Evolutionary conservation across 2,113 vertebrate genomes (phyloP), one percentile per base, ranked within the genome.

Genomic region (Hippopotamus amphibius): DNA sequence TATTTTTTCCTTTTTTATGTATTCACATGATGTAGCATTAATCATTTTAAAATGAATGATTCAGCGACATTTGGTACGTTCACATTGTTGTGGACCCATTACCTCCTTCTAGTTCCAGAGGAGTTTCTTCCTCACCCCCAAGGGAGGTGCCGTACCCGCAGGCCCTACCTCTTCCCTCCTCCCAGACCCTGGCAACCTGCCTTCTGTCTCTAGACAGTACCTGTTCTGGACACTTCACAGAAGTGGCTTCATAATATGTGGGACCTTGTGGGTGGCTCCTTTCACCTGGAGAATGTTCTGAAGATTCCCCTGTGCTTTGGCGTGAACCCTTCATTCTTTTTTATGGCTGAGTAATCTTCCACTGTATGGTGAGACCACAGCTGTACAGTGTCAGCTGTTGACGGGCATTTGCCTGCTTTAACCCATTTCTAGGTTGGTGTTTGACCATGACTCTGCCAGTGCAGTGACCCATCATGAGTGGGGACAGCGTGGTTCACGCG

Each of bases 401-500:
- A 15, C 5, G 46, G 53, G 11, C 14, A 21, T 12, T 1, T 48
- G 72, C 72, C 48, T 17, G 16, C 74, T 19, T 16, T 0, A 2
- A 30, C 74, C 72, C 74, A 12, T 11, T 28, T 77, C 74, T 33
- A 8, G 50, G 9, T 4, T 22, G 9, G 0, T 30, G 57, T 16
- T 37, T 14, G 4, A 5, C 59, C 4, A 1, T 2, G 46, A 24
- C 33, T 22, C 15, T 37, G 84, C 22, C 16, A 1, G 17, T 1
- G 26, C 6, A 4, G 46, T 8, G 21, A 43, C 14, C 28, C n/a
- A 2, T 3, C 6, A 0, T 7, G 14, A 0, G 3, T 1, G 37
- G 17, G 3, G 7, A 6, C 33, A 1, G 43, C 2, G 5, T 8
- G 26, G 79, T 7, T 24, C 4, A 10, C 0, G 2, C 0, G 4